Evolutionary conservation across 2,888 invertebrate species (phyloP).

Genomic region (Acanthosepion pharaonis): DNA sequence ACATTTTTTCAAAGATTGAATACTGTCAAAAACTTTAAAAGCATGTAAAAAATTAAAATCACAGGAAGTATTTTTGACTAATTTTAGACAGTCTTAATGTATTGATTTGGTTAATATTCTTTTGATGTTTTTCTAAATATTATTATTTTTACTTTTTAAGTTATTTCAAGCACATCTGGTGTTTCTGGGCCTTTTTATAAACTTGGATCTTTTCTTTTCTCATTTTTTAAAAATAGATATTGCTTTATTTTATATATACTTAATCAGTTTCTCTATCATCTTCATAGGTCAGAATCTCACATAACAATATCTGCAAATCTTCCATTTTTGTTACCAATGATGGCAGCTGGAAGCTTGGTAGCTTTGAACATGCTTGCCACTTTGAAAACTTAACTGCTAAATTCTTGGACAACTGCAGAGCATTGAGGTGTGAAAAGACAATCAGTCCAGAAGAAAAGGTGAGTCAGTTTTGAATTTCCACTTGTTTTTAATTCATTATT

Average conservation of each 20-base stretch:
- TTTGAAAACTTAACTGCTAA: constrained; percentile 77
- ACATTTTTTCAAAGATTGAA: no score
- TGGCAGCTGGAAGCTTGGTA: constrained; percentile 91
- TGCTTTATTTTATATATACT: not conserved
- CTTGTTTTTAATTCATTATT: not conserved
- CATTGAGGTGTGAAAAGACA: constrained; percentile 58
- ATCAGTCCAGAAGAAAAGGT: constrained; percentile 69
- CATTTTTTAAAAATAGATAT: not conserved
- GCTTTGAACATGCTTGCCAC: constrained; percentile 83
- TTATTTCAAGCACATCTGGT: no score
- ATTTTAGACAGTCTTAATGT: no score
- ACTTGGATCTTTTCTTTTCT: no score
- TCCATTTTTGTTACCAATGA: constrained; percentile 88
- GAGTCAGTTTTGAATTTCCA: constrained; percentile 35
- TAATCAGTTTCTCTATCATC: not conserved
- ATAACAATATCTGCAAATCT: constrained; percentile 87
- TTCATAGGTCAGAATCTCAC: constrained; percentile 76
- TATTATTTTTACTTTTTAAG: no score
- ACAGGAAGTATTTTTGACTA: no score
- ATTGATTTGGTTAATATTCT: no score
- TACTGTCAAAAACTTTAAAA: no score
- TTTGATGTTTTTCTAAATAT: no score
- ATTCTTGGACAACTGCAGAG: constrained; percentile 78
- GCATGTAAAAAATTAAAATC: no score
- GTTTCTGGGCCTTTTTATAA: no score